Base-by-base conservation (phyloP, 1,140 invertebrate genomes). In the Panagrolaimus sp. region DNA sequence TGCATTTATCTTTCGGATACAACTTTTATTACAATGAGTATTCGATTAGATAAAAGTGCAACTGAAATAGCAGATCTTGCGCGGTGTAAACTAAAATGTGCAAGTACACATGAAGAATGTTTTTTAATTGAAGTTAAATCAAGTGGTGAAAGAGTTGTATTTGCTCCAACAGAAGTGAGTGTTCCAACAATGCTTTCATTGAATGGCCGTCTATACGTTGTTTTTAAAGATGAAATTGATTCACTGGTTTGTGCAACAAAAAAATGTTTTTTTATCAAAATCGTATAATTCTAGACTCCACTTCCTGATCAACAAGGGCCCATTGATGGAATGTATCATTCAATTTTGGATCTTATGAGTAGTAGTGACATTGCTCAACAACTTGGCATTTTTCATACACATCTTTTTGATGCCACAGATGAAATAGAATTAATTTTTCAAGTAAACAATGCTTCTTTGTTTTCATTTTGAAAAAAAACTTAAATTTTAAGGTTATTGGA, bases 1-100 rank as follows among this genome's bases (percentile, higher is more conserved):
- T 87, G 90, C 45, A 89, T 92, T 0, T 91, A 91, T 79, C 91
- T 90, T 84, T 89, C 90, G 20, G 91, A 92, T 82, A 90, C 91
- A 76, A 91, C 90, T 0, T 92, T 91, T 84, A 91, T 89, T 75
- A 91, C 91, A 0, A 83, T 92, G 44, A 85, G 89, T 65, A 87
- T 91, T 65, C 87, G 89, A 9, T 86, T 92, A 74, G 87, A 89
- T 69, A 88, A 90, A 16, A 88, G 88, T 4, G 89, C 90, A 9
- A 88, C 89, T 75, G 86, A 88, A 27, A 89, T 92, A 53, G 90
- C 91, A 75, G 82, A 88, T 16, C 85, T 87, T 57, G 89, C 90
- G n/a, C 89, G 89, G 9, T 89, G 91, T 72, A 91, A 92, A 84
- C 83, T 91, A 83, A 91, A 1, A 68, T 70, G 63, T 45, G 65